Evolutionary conservation across 2,797 vertebrate species (phyloP).

Genomic region (Ctenochaetus hawaiiensis): DNA sequence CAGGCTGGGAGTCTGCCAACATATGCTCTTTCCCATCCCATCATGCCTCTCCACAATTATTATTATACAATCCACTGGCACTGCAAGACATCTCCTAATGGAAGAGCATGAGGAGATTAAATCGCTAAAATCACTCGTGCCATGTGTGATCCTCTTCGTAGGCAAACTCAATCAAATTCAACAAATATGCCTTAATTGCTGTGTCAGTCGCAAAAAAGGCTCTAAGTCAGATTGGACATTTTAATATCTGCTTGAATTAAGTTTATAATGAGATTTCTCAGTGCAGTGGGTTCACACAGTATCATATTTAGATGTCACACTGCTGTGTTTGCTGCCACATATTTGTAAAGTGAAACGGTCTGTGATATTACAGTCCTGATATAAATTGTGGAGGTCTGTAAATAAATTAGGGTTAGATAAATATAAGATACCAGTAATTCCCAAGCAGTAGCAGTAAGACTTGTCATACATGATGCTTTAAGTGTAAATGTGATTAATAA

Average conservation of each 20-base stretch:
- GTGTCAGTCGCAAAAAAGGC: slow-evolving; percentile 64
- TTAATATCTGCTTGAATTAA: slow-evolving; percentile 65
- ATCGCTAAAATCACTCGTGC: slow-evolving; percentile 50
- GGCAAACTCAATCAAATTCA: slow-evolving; percentile 66
- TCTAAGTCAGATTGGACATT: slow-evolving; percentile 63
- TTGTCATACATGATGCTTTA: rapidly evolving
- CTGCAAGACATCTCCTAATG: slow-evolving; percentile 49
- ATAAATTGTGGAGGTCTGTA: not conserved
- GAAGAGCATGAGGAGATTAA: slow-evolving; percentile 57
- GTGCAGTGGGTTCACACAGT: slow-evolving; percentile 14
- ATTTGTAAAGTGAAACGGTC: slow-evolving; percentile 23
- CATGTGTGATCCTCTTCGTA: slow-evolving; percentile 53
- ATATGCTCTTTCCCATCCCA: slow-evolving; percentile 40
- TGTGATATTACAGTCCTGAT: slow-evolving; percentile 19
- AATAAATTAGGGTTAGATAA: slow-evolving; percentile 9
- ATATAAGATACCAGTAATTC: not conserved
- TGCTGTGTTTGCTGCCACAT: slow-evolving; percentile 18
- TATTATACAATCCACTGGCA: slow-evolving; percentile 48
- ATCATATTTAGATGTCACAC: slow-evolving; percentile 33
- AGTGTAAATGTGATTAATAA: not conserved
- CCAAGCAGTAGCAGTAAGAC: not conserved
- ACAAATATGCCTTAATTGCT: slow-evolving; percentile 72
- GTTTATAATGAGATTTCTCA: slow-evolving; percentile 57
- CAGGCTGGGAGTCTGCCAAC: slow-evolving; percentile 43
- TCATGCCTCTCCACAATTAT: slow-evolving; percentile 53